A percentile compares a stretch with the other conserved stretches of the same genome.
phyloP scores from a whole-genome alignment of 2,113 vertebrate genomes.

The Hystrix cristata region DNA sequence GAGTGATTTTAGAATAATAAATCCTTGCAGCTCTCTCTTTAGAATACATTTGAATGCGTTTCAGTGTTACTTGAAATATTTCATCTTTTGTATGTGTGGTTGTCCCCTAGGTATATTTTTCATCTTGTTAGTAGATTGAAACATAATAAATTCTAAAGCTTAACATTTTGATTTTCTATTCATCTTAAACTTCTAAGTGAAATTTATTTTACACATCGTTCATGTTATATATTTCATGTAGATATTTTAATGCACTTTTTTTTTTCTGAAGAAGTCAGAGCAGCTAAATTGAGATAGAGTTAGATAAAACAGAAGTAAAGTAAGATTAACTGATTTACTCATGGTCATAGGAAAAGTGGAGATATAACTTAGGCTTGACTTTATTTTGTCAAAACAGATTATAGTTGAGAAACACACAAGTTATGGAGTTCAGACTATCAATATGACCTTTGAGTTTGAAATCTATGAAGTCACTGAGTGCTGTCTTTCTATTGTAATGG shows the following conservation, averaged over 20 bases:
- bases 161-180: constrained; percentile 4
- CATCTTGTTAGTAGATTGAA: not conserved
- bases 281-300: not conserved
- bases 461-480: not conserved
- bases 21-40: not conserved
- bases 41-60: constrained; percentile 3
- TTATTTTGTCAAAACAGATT: not conserved
- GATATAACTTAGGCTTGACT: not conserved
- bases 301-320: not conserved
- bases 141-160: not conserved
- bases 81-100: not conserved
- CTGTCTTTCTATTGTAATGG: not conserved
- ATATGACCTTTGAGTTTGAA: not conserved
- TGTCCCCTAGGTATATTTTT: not conserved
- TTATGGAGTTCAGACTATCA: not conserved
- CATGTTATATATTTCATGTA: not conserved
- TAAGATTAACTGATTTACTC: not conserved
- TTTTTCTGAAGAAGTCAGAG: not conserved
- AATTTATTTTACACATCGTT: constrained; percentile 22
- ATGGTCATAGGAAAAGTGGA: not conserved
- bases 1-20: not conserved
- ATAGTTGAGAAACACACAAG: not conserved
- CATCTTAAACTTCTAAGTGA: not conserved
- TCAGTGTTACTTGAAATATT: not conserved
- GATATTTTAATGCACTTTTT: not conserved